Percentiles rank a stretch among this genome's conserved stretches.
Conservation (phyloP, 2,797 vertebrate genomes). For the Peromyscus nudipes region DNA sequence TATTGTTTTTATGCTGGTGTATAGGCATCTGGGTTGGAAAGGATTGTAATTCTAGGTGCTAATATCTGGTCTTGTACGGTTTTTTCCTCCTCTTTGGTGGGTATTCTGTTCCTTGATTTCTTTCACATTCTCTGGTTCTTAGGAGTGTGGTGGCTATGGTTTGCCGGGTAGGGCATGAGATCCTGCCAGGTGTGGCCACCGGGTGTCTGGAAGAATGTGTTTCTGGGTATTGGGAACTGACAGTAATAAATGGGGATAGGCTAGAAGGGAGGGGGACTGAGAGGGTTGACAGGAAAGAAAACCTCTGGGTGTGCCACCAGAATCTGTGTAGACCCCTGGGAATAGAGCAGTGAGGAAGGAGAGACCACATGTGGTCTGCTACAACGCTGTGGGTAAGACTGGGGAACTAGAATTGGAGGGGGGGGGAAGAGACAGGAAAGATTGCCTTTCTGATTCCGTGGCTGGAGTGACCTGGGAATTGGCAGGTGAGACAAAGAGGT, state of each 20-base stretch:
- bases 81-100: not conserved
- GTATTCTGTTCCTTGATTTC: not conserved
- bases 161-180: not conserved
- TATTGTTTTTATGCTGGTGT: not conserved
- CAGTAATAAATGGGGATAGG: not conserved
- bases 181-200: not conserved
- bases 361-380: not conserved
- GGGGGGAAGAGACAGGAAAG: not conserved
- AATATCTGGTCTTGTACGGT: not conserved
- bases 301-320: not conserved
- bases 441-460: not conserved
- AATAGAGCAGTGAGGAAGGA: not conserved
- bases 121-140: not conserved
- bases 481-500: not conserved
- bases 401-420: not conserved
- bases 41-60: not conserved
- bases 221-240: not conserved
- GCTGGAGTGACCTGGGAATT: not conserved
- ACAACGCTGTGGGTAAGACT: not conserved
- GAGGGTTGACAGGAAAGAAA: not conserved
- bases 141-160: not conserved
- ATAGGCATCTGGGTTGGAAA: not conserved
- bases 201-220: not conserved
- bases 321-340: not conserved
- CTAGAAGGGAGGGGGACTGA: not conserved